Evolutionary conservation across 2,113 vertebrate genomes (phyloP).

Genomic region (Gavialis gangeticus): DNA sequence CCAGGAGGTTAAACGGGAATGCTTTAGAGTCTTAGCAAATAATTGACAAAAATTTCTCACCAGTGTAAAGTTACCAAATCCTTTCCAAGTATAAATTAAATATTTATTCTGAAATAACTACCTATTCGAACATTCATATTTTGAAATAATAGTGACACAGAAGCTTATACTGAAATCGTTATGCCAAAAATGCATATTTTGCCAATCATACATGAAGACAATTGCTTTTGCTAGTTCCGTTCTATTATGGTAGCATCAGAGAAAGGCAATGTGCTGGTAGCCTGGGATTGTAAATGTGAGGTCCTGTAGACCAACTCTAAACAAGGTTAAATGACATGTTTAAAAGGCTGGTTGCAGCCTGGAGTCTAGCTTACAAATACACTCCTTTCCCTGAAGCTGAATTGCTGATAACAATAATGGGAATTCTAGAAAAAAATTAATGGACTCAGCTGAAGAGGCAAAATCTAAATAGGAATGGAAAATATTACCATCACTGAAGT

Average conservation of each 20-base stretch:
- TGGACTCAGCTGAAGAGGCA: neutral
- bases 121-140: neutral
- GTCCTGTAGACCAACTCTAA: conserved; percentile 26
- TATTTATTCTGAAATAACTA: neutral
- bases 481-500: too few relatives aligned
- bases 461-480: too few relatives aligned
- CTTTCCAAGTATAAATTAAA: neutral
- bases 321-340: neutral
- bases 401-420: conserved; percentile 7
- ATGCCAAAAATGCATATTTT: conserved; percentile 15
- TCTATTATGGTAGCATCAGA: neutral
- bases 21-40: conserved; percentile 7
- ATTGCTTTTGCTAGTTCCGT: too few relatives aligned
- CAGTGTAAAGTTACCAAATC: neutral
- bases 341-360: conserved; percentile 45
- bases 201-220: neutral
- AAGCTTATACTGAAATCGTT: conserved; percentile 30
- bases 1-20: neutral
- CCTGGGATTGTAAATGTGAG: conserved; percentile 12
- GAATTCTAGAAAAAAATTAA: conserved; percentile 17
- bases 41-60: neutral
- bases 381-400: conserved; percentile 1
- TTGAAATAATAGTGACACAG: conserved; percentile 16
- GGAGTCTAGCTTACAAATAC: conserved; percentile 11
- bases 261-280: conserved; percentile 29